Percentiles rank a stretch among this genome's conserved stretches.
Evolutionary conservation across 2,888 invertebrate species (phyloP).

Genomic region (Aleiodes testaceus): DNA sequence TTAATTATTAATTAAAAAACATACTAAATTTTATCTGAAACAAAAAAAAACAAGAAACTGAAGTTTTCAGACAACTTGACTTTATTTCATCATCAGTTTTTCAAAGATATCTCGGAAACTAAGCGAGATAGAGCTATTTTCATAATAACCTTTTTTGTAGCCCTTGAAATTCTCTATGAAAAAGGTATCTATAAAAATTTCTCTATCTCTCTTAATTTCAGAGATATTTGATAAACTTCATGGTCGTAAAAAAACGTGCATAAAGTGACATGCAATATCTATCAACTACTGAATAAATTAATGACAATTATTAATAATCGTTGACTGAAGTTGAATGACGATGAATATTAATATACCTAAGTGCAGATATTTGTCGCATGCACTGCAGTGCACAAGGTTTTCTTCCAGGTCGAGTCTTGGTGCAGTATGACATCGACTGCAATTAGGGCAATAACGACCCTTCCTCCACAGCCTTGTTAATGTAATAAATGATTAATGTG

Average conservation of each 20-base stretch:
- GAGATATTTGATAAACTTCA: no score
- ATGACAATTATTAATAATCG: slow-evolving; percentile 38
- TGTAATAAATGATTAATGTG: slow-evolving; percentile 53
- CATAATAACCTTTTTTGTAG: no score
- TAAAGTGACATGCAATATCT: neutral
- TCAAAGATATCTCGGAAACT: no score
- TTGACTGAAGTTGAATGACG: slow-evolving; percentile 50
- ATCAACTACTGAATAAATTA: no score
- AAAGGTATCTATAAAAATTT: no score
- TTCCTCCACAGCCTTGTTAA: slow-evolving; percentile 80
- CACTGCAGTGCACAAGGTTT: slow-evolving; percentile 74
- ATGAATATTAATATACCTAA: slow-evolving; percentile 71
- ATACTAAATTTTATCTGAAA: neutral
- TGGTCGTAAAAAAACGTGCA: no score
- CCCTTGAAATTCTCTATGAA: no score
- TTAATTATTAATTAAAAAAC: slow-evolving; percentile 2
- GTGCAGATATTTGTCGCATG: slow-evolving; percentile 75
- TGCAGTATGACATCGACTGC: slow-evolving; percentile 81
- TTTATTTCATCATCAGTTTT: no score
- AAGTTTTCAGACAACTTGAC: no score
- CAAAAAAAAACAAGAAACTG: no score
- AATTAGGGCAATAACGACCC: slow-evolving; percentile 83
- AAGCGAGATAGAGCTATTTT: no score
- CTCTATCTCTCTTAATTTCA: no score
- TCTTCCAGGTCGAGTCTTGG: slow-evolving; percentile 80